A percentile compares a stretch with the other conserved stretches of the same genome.
phyloP scores from a whole-genome alignment of 2,888 invertebrate genomes.

The Labia minor region DNA sequence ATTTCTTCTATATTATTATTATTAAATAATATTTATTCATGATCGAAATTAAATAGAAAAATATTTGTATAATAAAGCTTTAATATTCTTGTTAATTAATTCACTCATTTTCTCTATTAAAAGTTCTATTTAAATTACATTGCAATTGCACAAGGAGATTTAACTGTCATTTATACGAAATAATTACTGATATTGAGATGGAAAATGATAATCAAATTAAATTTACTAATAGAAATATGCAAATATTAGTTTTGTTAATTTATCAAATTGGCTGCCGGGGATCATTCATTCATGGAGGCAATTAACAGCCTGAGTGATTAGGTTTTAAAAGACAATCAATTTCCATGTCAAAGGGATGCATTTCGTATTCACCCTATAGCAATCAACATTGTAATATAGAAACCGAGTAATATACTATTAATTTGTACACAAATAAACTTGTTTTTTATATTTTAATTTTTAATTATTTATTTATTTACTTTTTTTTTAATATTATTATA shows the following conservation, averaged over 20 bases:
- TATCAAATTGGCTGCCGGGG: neutral
- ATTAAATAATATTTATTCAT: no score
- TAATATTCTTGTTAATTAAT: no score
- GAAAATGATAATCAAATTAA: neutral
- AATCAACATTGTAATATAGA: neutral
- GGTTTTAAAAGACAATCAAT: conserved; percentile 1
- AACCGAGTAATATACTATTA: neutral
- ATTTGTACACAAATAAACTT: neutral
- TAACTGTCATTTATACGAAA: neutral
- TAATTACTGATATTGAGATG: neutral
- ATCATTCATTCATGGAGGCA: neutral
- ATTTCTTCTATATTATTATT: no score
- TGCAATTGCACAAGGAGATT: no score
- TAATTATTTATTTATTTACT: no score
- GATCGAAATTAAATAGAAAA: no score
- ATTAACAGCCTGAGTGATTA: neutral
- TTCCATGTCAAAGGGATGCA: neutral
- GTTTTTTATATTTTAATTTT: no score
- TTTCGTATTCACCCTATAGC: neutral
- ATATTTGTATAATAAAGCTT: no score
- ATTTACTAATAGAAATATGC: conserved; percentile 8
- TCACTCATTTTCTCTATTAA: no score
- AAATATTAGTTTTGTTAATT: conserved; percentile 2
- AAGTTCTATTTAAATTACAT: no score
- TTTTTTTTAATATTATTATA: no score